Evolutionary conservation across 2,113 vertebrate species (phyloP).

Genomic region (Cyanocitta stelleri): DNA sequence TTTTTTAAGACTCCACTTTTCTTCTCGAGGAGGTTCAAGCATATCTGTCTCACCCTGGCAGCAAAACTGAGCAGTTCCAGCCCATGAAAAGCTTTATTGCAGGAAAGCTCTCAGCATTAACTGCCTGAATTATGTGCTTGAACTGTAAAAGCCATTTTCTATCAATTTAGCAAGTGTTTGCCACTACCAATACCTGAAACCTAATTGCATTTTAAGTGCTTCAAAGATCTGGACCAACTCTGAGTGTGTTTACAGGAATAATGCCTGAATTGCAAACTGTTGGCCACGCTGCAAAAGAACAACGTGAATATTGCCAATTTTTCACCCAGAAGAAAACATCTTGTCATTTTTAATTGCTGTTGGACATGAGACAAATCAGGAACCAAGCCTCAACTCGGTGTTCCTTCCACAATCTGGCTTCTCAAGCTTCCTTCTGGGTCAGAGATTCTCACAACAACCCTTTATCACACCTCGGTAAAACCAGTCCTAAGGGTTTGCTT

Average conservation of each 20-base stretch:
- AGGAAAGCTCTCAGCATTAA: neutral
- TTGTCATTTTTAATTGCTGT: neutral
- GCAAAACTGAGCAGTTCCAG: neutral
- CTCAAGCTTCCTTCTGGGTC: neutral
- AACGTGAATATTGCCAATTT: neutral
- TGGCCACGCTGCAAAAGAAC: neutral
- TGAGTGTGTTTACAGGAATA: neutral
- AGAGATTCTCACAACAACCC: neutral
- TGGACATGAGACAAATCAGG: neutral
- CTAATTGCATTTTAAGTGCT: conserved; percentile 26
- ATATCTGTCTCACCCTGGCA: neutral
- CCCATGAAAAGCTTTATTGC: neutral
- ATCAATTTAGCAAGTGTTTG: neutral
- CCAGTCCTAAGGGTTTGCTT: neutral
- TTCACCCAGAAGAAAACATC: neutral
- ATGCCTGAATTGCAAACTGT: neutral
- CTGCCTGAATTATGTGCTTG: neutral
- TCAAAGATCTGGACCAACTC: neutral
- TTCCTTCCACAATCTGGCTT: neutral
- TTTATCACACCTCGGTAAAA: neutral
- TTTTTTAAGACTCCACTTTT: neutral
- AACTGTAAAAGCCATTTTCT: conserved; percentile 11
- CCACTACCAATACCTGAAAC: neutral
- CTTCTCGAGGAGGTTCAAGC: neutral
- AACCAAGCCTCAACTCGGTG: neutral